Conservation (phyloP, 2,113 vertebrate genomes). For the Forbesichthys agassizii region DNA sequence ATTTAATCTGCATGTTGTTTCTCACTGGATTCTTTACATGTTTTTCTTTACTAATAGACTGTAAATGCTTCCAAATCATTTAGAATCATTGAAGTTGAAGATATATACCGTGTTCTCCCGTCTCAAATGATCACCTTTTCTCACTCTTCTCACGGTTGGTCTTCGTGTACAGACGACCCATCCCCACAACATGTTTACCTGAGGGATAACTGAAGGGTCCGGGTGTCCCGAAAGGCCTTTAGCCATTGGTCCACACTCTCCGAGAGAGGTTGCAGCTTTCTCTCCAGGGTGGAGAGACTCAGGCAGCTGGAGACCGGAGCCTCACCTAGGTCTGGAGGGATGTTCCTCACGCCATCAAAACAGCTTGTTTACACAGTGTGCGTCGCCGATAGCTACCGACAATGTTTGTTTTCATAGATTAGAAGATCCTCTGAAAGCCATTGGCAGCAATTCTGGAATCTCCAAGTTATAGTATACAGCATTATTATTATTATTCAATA, state of each 20-base stretch:
- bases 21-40: too few species aligned
- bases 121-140: too few species aligned
- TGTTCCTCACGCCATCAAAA: conserved; percentile 46
- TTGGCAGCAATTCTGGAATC: background rate
- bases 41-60: too few species aligned
- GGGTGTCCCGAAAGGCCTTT: conserved; percentile 37
- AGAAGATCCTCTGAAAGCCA: conserved; percentile 16
- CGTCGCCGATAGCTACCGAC: conserved; percentile 4
- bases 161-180: conserved; percentile 12
- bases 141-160: conserved; percentile 7
- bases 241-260: conserved; percentile 49
- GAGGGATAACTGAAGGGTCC: conserved; percentile 49
- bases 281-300: conserved; percentile 26
- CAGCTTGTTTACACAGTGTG: conserved; percentile 61
- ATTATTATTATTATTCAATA: conserved; percentile 1
- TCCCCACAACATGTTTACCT: conserved; percentile 14
- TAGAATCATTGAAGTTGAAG: too few species aligned
- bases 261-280: conserved; percentile 54
- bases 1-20: too few species aligned
- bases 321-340: conserved; percentile 57
- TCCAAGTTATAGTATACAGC: conserved; percentile 10
- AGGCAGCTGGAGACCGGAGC: conserved; percentile 22
- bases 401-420: conserved; percentile 8
- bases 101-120: too few species aligned
- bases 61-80: too few species aligned